Evolutionary conservation across 1,140 invertebrate species (phyloP).

Genomic region (Ericerus pela): DNA sequence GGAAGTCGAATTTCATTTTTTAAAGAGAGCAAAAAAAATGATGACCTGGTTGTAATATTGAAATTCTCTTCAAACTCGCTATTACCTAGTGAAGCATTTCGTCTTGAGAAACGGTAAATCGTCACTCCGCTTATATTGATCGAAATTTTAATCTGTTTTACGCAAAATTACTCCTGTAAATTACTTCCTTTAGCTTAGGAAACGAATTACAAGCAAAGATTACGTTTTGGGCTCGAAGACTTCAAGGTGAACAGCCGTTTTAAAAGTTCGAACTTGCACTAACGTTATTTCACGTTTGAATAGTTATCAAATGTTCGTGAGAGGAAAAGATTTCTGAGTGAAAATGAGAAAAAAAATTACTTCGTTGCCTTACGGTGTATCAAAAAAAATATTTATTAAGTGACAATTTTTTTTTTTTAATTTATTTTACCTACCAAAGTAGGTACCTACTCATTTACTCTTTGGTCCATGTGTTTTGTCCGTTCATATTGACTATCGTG

Average conservation of each 20-base stretch:
- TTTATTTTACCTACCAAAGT: too few species aligned
- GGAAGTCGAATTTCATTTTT: background rate
- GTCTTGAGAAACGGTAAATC: background rate
- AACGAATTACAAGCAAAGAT: slow-evolving; percentile 10
- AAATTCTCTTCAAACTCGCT: background rate
- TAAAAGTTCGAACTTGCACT: slow-evolving; percentile 2
- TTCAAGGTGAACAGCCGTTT: background rate
- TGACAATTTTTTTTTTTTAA: too few species aligned
- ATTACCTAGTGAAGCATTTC: background rate
- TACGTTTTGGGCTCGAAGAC: slow-evolving; percentile 7
- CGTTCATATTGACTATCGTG: too few species aligned
- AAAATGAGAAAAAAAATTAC: too few species aligned
- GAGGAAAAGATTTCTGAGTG: too few species aligned
- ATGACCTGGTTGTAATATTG: background rate
- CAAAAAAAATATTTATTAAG: too few species aligned
- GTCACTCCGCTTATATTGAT: slow-evolving; percentile 3
- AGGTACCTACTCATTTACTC: too few species aligned
- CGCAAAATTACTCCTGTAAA: slow-evolving; percentile 9
- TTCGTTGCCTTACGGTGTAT: too few species aligned
- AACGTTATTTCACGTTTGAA: slow-evolving; percentile 8
- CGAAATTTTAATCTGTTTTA: slow-evolving; percentile 9
- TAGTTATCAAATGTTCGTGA: slow-evolving; percentile 2
- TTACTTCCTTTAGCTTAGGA: slow-evolving; percentile 8
- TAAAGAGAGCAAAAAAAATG: background rate
- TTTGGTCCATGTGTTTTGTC: too few species aligned